Base-by-base conservation (phyloP, 2,888 invertebrate species). In the Carcina quercana region DNA sequence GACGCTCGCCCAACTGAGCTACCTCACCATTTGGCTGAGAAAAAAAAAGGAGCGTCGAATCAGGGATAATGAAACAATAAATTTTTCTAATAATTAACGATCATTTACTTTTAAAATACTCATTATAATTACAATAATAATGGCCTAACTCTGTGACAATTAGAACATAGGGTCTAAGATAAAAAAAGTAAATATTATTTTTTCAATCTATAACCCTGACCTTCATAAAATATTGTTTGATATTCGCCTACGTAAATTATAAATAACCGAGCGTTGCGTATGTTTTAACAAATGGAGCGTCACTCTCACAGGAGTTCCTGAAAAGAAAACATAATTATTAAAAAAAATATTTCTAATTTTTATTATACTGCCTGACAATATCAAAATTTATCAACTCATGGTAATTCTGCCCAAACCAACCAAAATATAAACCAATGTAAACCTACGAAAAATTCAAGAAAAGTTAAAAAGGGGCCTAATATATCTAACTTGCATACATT, bases 221-320 rank as follows among this genome's bases (percentile, higher is more conserved):
- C n/a, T 56, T 71, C 55, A 58, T 65, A 67, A 73, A 67, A 68
- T 68, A 72, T 73, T 71, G 53, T 20, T 73, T 71, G 70, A 70
- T 73, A 70, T 62, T 67, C 58, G 58, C 59, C 79, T 79, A 80
- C 75, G 59, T 58, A 79, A 85, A 86, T 90, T 92, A 95, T 86
- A 95, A 91, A 79, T 95, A 95, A 79, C 95, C 95, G 78, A 95
- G 89, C 57, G 95, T 95, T 74, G 95, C 93, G 78, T 95, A 95
- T 68, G 95, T 95, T 89, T 95, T 95, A 83, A 94, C 94, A 87
- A 95, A 95, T 70, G 95, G 92, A 74, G 91, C 89, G 79, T 95
- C 94, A 85, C 91, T 91, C 80, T 91, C 91, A 86, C 92, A 92
- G 75, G 90, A 89, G 79, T 91, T 93, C 86, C 94, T 94, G 89